These are phyloP conservation scores for Galerucella pusilla DNA, from an alignment of 2,888 invertebrate genomes.

Conservation along the genomic window DNA sequence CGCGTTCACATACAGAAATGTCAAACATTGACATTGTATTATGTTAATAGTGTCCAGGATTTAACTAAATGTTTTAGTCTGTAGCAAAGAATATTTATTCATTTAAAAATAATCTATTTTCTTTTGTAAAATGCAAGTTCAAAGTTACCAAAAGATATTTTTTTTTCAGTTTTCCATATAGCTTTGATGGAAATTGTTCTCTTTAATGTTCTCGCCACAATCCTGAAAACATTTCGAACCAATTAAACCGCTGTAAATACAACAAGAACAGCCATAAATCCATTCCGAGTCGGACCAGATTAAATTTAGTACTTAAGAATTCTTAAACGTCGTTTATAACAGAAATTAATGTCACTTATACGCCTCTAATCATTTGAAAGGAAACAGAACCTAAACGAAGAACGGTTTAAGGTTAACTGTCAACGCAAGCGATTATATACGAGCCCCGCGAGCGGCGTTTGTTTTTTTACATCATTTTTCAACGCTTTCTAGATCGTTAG, in stretches of 20 bases:
- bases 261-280: conserved; percentile 52
- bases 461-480: conserved; percentile 63
- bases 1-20: no score
- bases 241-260: conserved; percentile 55
- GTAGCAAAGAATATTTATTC: no score
- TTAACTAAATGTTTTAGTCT: no score
- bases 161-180: background rate
- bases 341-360: conserved; percentile 62
- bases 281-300: conserved; percentile 48
- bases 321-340: conserved; percentile 61
- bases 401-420: conserved; percentile 45
- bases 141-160: background rate
- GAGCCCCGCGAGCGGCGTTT: conserved; percentile 50
- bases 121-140: background rate
- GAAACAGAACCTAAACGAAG: conserved; percentile 42
- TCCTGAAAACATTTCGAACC: conserved; percentile 45
- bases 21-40: no score
- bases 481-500: conserved; percentile 63
- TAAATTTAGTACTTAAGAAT: conserved; percentile 58
- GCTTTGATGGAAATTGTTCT: conserved; percentile 18
- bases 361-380: conserved; percentile 59
- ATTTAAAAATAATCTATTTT: no score
- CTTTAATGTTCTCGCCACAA: conserved; percentile 30
- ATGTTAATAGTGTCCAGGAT: no score
- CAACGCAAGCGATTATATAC: conserved; percentile 57